Evolutionary conservation across 2,888 invertebrate species (phyloP).

Genomic region (Eupelmus urozonus): DNA sequence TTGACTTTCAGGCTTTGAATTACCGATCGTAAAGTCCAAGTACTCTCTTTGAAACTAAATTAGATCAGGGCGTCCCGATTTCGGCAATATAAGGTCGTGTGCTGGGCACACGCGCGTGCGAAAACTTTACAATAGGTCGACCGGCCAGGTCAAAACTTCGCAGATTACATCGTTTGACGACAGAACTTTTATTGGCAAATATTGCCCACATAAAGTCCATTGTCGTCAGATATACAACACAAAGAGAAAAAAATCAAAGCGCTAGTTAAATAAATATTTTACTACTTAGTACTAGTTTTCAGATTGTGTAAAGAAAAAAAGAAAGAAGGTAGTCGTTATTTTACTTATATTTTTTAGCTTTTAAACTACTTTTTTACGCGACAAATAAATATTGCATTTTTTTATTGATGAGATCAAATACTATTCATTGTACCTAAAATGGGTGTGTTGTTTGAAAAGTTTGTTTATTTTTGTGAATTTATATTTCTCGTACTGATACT

Average conservation of each 20-base stretch:
- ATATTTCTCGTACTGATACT: too few relatives aligned
- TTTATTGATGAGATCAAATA: too few relatives aligned
- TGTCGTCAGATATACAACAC: neutral
- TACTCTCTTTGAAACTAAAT: conserved; percentile 63
- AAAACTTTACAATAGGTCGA: conserved; percentile 24
- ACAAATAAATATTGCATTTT: too few relatives aligned
- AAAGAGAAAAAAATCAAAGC: neutral
- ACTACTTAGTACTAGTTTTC: neutral
- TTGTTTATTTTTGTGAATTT: too few relatives aligned
- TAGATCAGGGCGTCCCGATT: conserved; percentile 66
- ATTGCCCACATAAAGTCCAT: conserved; percentile 27
- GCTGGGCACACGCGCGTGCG: conserved; percentile 67
- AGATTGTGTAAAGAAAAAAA: too few relatives aligned
- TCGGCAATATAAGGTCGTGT: conserved; percentile 71
- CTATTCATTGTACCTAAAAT: too few relatives aligned
- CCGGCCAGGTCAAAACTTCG: conserved; percentile 37
- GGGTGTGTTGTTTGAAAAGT: too few relatives aligned
- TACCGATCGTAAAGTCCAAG: conserved; percentile 63
- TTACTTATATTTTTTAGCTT: too few relatives aligned
- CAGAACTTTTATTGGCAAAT: conserved; percentile 28
- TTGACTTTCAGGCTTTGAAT: conserved; percentile 55
- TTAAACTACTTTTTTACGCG: too few relatives aligned
- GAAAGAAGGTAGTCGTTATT: too few relatives aligned
- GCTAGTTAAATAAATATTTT: too few relatives aligned
- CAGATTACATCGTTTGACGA: conserved; percentile 21